Conservation (phyloP, 2,113 vertebrate species). For the Rhodinocichla rosea region DNA sequence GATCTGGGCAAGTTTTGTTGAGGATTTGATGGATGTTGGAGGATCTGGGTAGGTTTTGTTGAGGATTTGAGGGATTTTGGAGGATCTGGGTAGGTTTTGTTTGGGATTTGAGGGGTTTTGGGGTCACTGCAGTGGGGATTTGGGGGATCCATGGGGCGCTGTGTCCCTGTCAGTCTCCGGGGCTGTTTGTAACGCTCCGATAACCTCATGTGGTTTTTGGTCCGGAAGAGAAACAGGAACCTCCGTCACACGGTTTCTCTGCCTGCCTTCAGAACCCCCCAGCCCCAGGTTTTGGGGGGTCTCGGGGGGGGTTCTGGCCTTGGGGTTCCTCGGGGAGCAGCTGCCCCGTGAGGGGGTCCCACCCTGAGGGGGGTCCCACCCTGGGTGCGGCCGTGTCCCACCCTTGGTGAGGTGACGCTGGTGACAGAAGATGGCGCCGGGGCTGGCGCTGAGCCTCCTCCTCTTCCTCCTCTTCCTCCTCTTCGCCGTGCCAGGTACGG, state of each 20-base stretch:
- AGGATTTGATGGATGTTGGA: too few relatives aligned
- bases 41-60: too few relatives aligned
- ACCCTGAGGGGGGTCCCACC: background rate
- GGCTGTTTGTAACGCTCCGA: too few relatives aligned
- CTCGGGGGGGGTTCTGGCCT: background rate
- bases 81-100: too few relatives aligned
- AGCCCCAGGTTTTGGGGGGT: background rate
- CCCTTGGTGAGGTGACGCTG: background rate
- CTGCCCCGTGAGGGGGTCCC: background rate
- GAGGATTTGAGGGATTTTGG: too few relatives aligned
- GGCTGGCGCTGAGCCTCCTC: background rate
- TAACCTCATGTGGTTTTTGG: rapidly evolving
- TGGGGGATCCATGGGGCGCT: background rate
- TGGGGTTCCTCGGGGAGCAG: background rate
- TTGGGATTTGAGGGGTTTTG: background rate
- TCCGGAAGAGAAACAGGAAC: background rate
- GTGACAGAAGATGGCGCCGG: background rate
- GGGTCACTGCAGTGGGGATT: background rate
- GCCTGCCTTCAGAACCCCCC: background rate
- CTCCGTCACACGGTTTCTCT: rapidly evolving
- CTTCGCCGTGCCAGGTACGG: background rate
- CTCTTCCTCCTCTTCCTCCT: background rate
- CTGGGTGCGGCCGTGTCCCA: background rate
- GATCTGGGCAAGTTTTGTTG: too few relatives aligned
- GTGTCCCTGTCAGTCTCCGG: background rate